Evolutionary conservation across 2,888 invertebrate species (phyloP).

Genomic region (Thera britannica): DNA sequence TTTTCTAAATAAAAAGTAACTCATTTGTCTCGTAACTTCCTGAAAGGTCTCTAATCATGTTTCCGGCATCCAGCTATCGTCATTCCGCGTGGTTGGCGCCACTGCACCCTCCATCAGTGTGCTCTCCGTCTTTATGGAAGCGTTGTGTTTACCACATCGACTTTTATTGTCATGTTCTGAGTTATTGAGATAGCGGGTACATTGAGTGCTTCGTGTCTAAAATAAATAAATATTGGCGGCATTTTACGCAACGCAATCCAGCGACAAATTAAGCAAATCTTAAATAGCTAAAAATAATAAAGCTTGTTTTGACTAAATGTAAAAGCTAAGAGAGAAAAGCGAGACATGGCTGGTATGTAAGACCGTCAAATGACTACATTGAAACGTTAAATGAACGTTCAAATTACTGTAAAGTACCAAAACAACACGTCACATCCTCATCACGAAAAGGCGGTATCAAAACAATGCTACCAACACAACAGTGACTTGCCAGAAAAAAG

Average conservation of each 20-base stretch:
- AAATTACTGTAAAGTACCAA: conserved; percentile 26
- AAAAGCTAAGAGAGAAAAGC: neutral
- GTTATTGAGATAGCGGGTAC: conserved; percentile 48
- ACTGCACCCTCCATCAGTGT: conserved; percentile 45
- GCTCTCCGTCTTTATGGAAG: conserved; percentile 56
- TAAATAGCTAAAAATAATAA: neutral
- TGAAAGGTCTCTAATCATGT: conserved; percentile 43
- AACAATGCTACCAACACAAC: conserved; percentile 47
- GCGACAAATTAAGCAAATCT: neutral
- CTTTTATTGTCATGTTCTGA: conserved; percentile 55
- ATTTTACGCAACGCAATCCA: neutral
- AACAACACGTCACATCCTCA: conserved; percentile 44
- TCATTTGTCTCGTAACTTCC: conserved; percentile 27
- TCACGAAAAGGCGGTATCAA: conserved; percentile 40
- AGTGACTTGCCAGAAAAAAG: conserved; percentile 57
- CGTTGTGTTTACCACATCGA: conserved; percentile 56
- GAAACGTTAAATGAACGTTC: conserved; percentile 13
- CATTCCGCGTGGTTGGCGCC: conserved; percentile 64
- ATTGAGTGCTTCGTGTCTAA: conserved; percentile 19
- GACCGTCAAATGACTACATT: conserved; percentile 7
- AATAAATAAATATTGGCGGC: neutral
- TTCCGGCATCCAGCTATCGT: conserved; percentile 41
- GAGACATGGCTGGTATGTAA: conserved; percentile 1
- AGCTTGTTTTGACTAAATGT: neutral
- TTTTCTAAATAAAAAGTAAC: conserved; percentile 8